A percentile compares a stretch with the other conserved stretches of the same genome.
Evolutionary conservation across 1,140 invertebrate species (phyloP).

Genomic region (Venturia canescens): DNA sequence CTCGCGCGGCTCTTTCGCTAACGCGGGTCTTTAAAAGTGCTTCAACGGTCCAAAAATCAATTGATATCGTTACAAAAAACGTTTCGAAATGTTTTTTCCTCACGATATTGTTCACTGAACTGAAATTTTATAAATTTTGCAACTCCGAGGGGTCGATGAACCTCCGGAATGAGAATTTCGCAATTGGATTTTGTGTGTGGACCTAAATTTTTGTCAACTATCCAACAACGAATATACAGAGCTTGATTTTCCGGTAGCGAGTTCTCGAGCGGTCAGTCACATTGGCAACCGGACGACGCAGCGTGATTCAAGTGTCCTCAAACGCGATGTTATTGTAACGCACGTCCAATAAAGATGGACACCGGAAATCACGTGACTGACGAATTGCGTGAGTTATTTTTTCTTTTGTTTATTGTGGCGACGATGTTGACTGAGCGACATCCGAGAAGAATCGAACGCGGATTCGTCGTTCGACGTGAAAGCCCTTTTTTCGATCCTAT

Average conservation of each 20-base stretch:
- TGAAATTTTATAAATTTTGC: background rate
- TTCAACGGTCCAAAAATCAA: too few relatives aligned
- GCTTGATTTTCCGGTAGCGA: background rate
- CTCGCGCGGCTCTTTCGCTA: too few relatives aligned
- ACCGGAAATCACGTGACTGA: conserved; percentile 9
- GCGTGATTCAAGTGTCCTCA: background rate
- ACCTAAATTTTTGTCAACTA: background rate
- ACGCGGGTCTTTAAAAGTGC: too few relatives aligned
- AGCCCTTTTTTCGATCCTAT: too few relatives aligned
- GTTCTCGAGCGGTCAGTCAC: conserved; percentile 11
- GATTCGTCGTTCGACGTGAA: background rate
- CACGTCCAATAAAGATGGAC: background rate
- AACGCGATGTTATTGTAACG: conserved; percentile 1
- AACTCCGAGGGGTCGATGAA: background rate
- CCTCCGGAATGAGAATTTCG: background rate
- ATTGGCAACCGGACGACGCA: background rate
- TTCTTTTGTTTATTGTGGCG: conserved; percentile 2
- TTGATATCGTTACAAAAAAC: too few relatives aligned
- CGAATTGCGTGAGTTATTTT: background rate
- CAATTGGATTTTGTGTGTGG: background rate
- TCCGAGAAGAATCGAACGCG: background rate
- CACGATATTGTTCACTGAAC: background rate
- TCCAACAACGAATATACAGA: background rate
- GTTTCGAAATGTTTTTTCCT: too few relatives aligned
- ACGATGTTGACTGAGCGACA: background rate